Conservation (phyloP, 2,113 vertebrate species). For the Macroglossus sobrinus region DNA sequence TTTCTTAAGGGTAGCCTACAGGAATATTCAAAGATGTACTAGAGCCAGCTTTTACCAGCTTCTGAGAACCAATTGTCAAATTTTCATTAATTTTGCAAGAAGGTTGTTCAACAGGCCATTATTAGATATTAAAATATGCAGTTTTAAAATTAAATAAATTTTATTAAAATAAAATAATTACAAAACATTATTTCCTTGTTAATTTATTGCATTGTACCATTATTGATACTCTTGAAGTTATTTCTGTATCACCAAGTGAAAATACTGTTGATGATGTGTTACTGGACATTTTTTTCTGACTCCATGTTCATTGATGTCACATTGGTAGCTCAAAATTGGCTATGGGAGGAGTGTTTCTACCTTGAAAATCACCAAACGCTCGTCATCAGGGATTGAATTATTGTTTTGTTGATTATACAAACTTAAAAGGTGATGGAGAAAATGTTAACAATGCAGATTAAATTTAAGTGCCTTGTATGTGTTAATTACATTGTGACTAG, state of each 20-base stretch:
- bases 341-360: neutral
- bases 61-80: neutral
- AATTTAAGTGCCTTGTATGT: neutral
- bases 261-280: neutral
- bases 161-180: neutral
- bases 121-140: neutral
- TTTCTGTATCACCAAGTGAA: neutral
- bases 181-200: neutral
- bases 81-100: constrained; percentile 12
- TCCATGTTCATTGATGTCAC: neutral
- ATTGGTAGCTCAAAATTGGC: neutral
- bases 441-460: neutral
- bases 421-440: neutral
- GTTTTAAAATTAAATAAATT: neutral
- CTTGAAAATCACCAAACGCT: neutral
- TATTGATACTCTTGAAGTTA: neutral
- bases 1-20: neutral
- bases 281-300: neutral
- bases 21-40: neutral
- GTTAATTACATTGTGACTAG: neutral
- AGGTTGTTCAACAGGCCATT: neutral
- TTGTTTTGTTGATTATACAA: neutral
- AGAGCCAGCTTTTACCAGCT: neutral
- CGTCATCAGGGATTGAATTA: neutral
- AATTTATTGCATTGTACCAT: neutral